Conservation (phyloP, 2,797 vertebrate genomes). For the Mus minutoides region DNA sequence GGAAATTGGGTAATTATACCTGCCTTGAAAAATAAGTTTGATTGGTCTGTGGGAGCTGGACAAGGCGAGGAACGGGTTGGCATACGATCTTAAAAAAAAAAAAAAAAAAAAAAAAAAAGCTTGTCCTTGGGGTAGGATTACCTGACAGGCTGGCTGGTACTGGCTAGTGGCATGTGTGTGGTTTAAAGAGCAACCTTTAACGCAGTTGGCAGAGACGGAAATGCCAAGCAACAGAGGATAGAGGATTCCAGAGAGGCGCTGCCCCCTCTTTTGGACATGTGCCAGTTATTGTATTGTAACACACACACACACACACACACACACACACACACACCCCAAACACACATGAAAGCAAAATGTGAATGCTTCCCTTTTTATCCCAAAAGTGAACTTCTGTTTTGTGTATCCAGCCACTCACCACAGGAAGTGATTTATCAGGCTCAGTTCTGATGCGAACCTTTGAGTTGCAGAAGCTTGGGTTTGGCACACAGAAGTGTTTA, state of each 20-base stretch:
- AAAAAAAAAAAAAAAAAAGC: constrained; percentile 74
- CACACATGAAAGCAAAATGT: not conserved
- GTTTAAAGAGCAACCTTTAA: constrained; percentile 68
- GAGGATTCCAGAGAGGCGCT: not conserved
- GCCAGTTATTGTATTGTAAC: constrained; percentile 21
- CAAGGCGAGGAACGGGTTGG: constrained; percentile 45
- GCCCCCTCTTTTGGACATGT: not conserved
- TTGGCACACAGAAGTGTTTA: constrained; percentile 54
- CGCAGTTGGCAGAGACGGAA: constrained; percentile 57
- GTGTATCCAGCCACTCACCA: constrained; percentile 7
- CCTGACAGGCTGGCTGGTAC: constrained; percentile 58
- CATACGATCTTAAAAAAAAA: constrained; percentile 54
- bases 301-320: not conserved
- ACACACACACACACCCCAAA: not conserved
- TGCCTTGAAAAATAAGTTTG: constrained; percentile 59
- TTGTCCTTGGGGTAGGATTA: constrained; percentile 78
- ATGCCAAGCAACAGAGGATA: constrained; percentile 57
- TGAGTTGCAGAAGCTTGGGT: not conserved
- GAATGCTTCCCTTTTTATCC: constrained; percentile 19
- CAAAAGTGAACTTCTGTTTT: constrained; percentile 15
- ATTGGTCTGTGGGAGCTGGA: constrained; percentile 38
- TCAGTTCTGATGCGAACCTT: constrained; percentile 39
- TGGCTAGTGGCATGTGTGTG: not conserved
- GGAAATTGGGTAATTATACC: constrained; percentile 57
- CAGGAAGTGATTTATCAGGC: constrained; percentile 34